Evolutionary conservation across 1,140 invertebrate genomes (phyloP), one percentile per base, ranked within the genome.

Genomic region (Sitodiplosis mosellana): DNA sequence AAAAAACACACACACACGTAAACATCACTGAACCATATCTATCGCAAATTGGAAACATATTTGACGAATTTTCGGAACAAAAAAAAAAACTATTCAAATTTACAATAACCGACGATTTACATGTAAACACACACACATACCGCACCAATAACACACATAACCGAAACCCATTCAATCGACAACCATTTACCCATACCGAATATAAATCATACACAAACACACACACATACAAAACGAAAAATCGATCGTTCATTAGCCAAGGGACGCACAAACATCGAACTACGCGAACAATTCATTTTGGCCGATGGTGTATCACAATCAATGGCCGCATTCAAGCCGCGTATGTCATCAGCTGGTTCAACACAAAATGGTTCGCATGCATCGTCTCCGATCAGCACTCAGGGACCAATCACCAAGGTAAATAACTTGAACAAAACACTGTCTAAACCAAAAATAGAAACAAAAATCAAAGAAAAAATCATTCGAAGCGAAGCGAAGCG

Each of bases 181-280:
- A 14, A 34, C 15, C 36, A 14, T 38, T n/a, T n/a, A n/a, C n/a
- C 36, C 36, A 38, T 17, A 38, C 36, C 12, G 12, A 38, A 38
- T 34, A 8, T 34, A 8, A 7, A 7, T 34, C 7, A 34, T 14
- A 45, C 15, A 18, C 45, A 46, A 33, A 50, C 43, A 52, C 33
- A 52, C 48, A 48, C 33, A 47, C 20, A 47, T 48, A 52, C 46
- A 47, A 48, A 46, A 52, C 18, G 53, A 47, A 54, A 46, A 47
- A 52, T 37, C 12, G 27, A 53, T 45, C 22, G n/a, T n/a, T 38
- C 36, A 17, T 38, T 78, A 95, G 93, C 92, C 71, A 97, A 96
- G 75, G 94, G 94, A 77, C 83, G 93, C 71, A 98, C 94, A 66
- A 98, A 97, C 76, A 89, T 96, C 70, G 94, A 98, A 74, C 81